Conservation (phyloP, 2,113 vertebrate genomes). For the Malurus elegans region DNA sequence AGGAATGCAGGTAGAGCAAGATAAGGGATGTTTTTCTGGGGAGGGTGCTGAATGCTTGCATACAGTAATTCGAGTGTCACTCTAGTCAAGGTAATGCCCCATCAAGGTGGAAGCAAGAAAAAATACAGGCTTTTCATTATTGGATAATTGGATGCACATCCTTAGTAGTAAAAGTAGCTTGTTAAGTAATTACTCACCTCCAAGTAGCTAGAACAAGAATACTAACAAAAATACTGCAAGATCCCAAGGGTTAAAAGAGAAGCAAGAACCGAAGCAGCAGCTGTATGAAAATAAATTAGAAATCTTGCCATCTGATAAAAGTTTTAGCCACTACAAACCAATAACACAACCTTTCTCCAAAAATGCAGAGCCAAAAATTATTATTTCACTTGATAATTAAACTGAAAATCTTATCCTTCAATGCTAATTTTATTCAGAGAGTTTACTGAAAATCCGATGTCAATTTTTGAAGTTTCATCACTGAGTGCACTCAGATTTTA, state of each 20-base stretch:
- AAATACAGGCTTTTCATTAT: not conserved
- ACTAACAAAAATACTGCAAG: not conserved
- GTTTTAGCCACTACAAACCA: not conserved
- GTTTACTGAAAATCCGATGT: not conserved
- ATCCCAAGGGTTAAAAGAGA: not conserved
- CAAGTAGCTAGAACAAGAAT: not conserved
- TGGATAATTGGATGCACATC: slow-evolving; percentile 3
- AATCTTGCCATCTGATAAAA: not conserved
- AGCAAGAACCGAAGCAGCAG: not conserved
- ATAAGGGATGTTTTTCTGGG: slow-evolving; percentile 12
- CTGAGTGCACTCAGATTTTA: not conserved
- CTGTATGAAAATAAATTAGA: not conserved
- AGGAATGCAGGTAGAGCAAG: slow-evolving; percentile 20
- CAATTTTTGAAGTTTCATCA: not conserved
- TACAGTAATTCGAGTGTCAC: not conserved
- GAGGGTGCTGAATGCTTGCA: not conserved
- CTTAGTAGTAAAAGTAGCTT: not conserved
- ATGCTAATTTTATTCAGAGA: not conserved
- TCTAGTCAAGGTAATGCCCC: not conserved
- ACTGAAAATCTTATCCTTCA: not conserved
- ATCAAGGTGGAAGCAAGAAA: not conserved
- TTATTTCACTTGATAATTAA: not conserved
- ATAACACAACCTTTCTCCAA: not conserved
- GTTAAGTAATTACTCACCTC: not conserved
- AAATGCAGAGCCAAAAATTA: not conserved